A percentile compares a stretch with the other conserved stretches of the same genome.
Conservation (phyloP, 1,140 invertebrate genomes). For the Pararge aegeria region DNA sequence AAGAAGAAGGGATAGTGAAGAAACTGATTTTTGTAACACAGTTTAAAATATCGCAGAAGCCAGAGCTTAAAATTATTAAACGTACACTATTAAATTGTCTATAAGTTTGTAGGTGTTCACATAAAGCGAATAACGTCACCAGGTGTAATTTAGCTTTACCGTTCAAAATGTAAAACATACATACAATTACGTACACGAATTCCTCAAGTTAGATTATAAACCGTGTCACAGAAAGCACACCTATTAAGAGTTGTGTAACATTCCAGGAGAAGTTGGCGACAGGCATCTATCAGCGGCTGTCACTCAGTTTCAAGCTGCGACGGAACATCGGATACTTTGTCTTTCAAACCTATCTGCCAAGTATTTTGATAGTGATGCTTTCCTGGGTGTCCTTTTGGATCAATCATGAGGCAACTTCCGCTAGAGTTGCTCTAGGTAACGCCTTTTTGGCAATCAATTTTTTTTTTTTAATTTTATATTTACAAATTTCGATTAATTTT, state of each 20-base stretch:
- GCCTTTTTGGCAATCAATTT: too few species aligned
- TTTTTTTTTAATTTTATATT: too few species aligned
- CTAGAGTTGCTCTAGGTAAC: slow-evolving; percentile 83
- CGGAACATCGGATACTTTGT: slow-evolving; percentile 96
- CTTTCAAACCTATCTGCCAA: slow-evolving; percentile 96
- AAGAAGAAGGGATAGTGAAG: too few species aligned
- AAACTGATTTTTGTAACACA: too few species aligned
- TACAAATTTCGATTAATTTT: too few species aligned
- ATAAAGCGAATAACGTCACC: too few species aligned
- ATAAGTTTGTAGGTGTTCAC: too few species aligned
- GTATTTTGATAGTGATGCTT: slow-evolving; percentile 95
- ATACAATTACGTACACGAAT: slow-evolving; percentile 19
- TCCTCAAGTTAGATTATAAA: slow-evolving; percentile 31
- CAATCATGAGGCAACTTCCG: slow-evolving; percentile 94
- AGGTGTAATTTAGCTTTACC: too few species aligned
- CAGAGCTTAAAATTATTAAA: too few species aligned
- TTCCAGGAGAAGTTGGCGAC: slow-evolving; percentile 90
- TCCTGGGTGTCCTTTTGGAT: slow-evolving; percentile 99
- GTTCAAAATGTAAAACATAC: too few species aligned
- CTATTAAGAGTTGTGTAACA: slow-evolving; percentile 33
- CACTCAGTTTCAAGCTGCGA: slow-evolving; percentile 94
- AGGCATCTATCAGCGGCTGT: slow-evolving; percentile 95
- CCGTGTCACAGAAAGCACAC: slow-evolving; percentile 20
- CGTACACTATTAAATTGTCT: too few species aligned
- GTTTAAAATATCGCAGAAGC: too few species aligned